These are phyloP conservation scores for Mastacembelus armatus DNA, from an alignment of 2,797 vertebrate species.

Conservation along the genomic window DNA sequence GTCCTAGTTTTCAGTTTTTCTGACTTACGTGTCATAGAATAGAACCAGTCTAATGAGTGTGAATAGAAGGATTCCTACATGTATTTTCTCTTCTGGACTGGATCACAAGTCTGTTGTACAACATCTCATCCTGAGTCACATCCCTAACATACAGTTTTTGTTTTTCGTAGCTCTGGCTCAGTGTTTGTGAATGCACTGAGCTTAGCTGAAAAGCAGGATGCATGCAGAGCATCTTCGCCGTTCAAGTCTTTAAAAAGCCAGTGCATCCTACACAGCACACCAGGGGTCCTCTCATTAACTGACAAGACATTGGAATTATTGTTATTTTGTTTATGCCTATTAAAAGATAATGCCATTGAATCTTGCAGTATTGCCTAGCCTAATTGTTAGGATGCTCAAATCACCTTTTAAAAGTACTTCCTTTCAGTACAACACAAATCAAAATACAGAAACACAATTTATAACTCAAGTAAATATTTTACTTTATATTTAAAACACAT, in stretches of 20 bases:
- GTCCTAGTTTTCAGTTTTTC: not conserved
- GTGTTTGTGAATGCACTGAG: slow-evolving; percentile 9
- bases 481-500: not conserved
- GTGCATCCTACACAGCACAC: not conserved
- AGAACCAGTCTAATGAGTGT: not conserved
- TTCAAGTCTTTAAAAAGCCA: slow-evolving; percentile 16
- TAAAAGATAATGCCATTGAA: too few relatives aligned
- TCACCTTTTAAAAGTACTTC: not conserved
- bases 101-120: not conserved
- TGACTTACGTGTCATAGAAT: too few relatives aligned
- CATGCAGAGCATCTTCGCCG: slow-evolving; percentile 4
- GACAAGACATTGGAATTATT: too few relatives aligned
- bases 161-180: not conserved
- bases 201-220: slow-evolving; percentile 1
- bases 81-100: not conserved
- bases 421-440: not conserved
- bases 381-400: not conserved
- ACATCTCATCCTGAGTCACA: slow-evolving; percentile 1
- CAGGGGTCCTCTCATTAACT: slow-evolving; percentile 36
- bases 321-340: too few relatives aligned
- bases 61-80: not conserved
- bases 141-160: not conserved
- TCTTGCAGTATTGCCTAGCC: not conserved
- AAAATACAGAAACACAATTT: not conserved
- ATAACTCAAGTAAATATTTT: not conserved